Base-by-base conservation (phyloP, 2,113 vertebrate species). In the Leuciscus idus region DNA sequence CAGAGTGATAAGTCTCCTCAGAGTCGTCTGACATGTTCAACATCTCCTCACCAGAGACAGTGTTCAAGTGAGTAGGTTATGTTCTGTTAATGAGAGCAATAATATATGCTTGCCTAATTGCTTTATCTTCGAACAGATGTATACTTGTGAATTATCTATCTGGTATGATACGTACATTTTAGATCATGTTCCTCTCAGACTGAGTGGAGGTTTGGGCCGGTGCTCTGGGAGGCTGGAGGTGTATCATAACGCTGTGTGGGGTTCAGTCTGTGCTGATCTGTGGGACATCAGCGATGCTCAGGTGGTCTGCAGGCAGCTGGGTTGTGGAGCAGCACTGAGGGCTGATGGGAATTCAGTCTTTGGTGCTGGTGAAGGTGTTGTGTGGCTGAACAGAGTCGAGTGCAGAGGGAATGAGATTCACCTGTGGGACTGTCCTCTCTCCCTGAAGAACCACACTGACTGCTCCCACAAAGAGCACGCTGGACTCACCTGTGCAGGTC, bases 261-360 rank as follows among this genome's bases (percentile, higher is more conserved):
- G 61, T 8, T 70, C 81, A 39, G 66, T 89, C 36, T 89, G 89
- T 75, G 85, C 86, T 83, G 79, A 62, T 36, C 73, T 28, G 43
- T 90, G 89, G 89, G 84, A 87, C 36, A 86, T 83, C 23, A 75
- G 59, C 28, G 87, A 84, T 36, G 81, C 88, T 36, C 83, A 72
- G 68, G 68, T 72, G 68, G 68, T 72, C 68, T 72, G 68, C 68
- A 72, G 68, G 4, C 68, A 72, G 83, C 70, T 91, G 85, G 61
- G 88, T 55, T 91, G 90, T 87, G 90, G 90, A 50, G 79, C 85
- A 12, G 88, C 80, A 36, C 59, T 61, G 30, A 87, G 85, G 59
- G 75, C 68, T 72, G 68, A 72, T 72, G 19, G 68, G 68, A 72
- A 72, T 72, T 72, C 19, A 72, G 21, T 12, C 19, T 72, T 72